phyloP scores from a whole-genome alignment of 1,140 invertebrate species.

The Drosophila ambigua region DNA sequence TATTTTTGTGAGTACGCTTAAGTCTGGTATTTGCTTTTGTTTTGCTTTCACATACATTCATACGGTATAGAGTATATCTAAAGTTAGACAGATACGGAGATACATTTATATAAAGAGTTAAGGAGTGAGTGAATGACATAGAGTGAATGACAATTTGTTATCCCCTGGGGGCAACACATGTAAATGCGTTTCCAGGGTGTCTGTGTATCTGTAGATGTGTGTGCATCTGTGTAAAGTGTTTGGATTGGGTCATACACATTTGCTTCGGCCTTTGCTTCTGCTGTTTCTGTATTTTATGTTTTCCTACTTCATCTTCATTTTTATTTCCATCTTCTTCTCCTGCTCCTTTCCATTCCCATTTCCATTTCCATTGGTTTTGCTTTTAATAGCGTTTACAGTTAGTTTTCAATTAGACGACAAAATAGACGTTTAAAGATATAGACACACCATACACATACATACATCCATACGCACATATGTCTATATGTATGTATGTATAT shows the following conservation, averaged over 20 bases:
- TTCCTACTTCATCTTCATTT: not conserved
- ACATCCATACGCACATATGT: constrained; percentile 23
- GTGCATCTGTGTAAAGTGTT: constrained; percentile 1
- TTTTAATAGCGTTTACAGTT: constrained; percentile 51
- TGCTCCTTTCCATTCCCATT: too few relatives aligned
- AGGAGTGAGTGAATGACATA: constrained; percentile 62
- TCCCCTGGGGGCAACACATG: constrained; percentile 25
- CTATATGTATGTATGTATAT: constrained; percentile 7
- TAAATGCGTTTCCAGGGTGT: constrained; percentile 8
- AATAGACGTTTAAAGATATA: constrained; percentile 59
- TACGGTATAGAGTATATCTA: constrained; percentile 70
- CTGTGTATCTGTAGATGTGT: constrained; percentile 6
- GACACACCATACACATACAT: constrained; percentile 49
- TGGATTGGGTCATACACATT: constrained; percentile 1
- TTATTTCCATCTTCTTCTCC: not conserved
- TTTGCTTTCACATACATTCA: constrained; percentile 51
- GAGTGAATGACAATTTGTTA: constrained; percentile 66
- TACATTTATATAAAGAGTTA: constrained; percentile 73
- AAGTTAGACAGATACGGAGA: constrained; percentile 75
- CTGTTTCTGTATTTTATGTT: constrained; percentile 10
- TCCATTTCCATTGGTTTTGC: not conserved
- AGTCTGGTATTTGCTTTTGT: constrained; percentile 36
- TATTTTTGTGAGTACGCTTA: constrained; percentile 49
- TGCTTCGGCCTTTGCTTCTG: constrained; percentile 5
- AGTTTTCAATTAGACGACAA: constrained; percentile 73